Evolutionary conservation across 2,888 invertebrate species (phyloP).

Genomic region (Seira ritae): DNA sequence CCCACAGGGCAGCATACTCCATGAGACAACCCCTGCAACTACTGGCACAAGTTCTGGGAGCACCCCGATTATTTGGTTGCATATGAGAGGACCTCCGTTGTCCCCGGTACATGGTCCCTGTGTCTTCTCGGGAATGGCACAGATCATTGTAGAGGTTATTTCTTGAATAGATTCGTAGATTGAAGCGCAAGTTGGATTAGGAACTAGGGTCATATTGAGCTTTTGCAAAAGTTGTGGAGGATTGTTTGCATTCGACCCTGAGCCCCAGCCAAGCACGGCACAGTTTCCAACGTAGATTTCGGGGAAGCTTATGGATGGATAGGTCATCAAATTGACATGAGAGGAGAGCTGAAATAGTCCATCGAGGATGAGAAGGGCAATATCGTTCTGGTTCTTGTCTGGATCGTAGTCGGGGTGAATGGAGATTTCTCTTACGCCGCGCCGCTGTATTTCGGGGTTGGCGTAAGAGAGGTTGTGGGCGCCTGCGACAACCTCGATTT

Average conservation of each 20-base stretch:
- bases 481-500: constrained; percentile 58
- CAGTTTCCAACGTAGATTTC: constrained; percentile 32
- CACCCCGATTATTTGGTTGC: constrained; percentile 21
- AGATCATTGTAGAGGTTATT: constrained; percentile 60
- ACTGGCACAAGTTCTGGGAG: constrained; percentile 67
- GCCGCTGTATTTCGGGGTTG: constrained; percentile 49
- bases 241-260: constrained; percentile 22
- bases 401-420: constrained; percentile 49
- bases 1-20: constrained; percentile 74
- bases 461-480: constrained; percentile 56
- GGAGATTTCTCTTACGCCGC: too few species aligned
- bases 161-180: constrained; percentile 67
- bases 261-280: constrained; percentile 55
- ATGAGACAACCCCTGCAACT: constrained; percentile 76
- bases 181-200: constrained; percentile 68
- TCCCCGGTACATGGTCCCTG: constrained; percentile 75
- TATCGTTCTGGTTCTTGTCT: constrained; percentile 18
- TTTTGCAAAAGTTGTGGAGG: constrained; percentile 74
- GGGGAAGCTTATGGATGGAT: background rate
- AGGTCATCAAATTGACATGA: constrained; percentile 9
- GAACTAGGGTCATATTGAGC: constrained; percentile 73
- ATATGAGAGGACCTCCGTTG: constrained; percentile 76
- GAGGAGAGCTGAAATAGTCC: too few species aligned
- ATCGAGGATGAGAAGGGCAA: constrained; percentile 40
- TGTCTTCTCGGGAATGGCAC: constrained; percentile 38